Base-by-base conservation (phyloP, 1,140 invertebrate genomes). In the Musca vetustissima region DNA sequence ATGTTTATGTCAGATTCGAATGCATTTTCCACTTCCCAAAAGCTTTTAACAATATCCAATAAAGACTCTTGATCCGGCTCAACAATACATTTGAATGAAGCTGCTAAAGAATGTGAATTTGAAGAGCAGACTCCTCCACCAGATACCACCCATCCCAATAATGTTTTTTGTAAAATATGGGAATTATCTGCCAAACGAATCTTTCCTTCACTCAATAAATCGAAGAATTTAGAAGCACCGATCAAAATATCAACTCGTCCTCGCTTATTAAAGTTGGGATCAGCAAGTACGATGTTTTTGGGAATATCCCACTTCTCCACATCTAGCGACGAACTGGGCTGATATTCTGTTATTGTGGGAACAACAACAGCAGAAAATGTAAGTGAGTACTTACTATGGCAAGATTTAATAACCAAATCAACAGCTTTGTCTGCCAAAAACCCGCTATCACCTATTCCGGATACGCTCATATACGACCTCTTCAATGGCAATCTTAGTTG, bases 111-210 rank as follows among this genome's bases (percentile, higher is more conserved):
- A 47, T 9, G 50, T 3, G n/a, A 2, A 22, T 13, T 64, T 28
- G 4, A 7, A 4, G 24, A 24, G 17, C 64, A 55, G n/a, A n/a
- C n/a, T n/a, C n/a, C n/a, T n/a, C n/a, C n/a, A n/a, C n/a, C n/a
- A n/a, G 59, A 53, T 8, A 69, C 50, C 19, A 69, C 17, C 68
- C 68, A 69, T 6, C 68, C 61, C 17, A 69, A 17, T 14, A 49
- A 28, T 6, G 68, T 69, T 17, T 69, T 69, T 65, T 69, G 61
- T n/a, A 65, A 57, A 11, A 67, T 15, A 36, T 21, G 66, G 2
- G 32, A 36, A 32, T 52, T 15, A 17, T 32, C 28, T 0, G 0
- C 28, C 15, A 61, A 61, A 11, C 24, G 21, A 21, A 61, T 17
- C 43, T 67, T 25, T 17, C 66, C 48, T n/a, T 55, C 19, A 28